Base-by-base conservation (phyloP, 2,888 invertebrate species). In the Pachymerium ferrugineum region DNA sequence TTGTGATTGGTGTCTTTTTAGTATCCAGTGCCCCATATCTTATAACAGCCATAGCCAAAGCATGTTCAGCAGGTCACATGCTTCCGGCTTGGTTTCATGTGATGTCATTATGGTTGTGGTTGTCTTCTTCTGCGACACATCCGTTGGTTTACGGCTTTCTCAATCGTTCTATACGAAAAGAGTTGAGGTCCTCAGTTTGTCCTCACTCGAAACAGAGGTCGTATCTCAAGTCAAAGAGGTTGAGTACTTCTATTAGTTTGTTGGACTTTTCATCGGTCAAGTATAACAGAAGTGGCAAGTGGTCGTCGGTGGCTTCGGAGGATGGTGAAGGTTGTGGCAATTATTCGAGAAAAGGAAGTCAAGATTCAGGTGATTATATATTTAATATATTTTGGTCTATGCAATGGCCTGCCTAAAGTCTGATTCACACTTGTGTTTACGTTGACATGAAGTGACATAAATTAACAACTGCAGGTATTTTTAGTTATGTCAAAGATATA, bases 121-220 rank as follows among this genome's bases (percentile, higher is more conserved):
- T 75, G 70, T 74, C 76, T 3, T 76, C 76, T 14, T 75, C 76
- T 25, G 75, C 77, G 19, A 77, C 77, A 33, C 77, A 78, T 73
- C 78, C 78, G 30, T 73, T 78, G 54, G 76, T 78, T 3, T 78
- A 78, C 68, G 78, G 78, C 4, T 74, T 78, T 19, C 77, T 77
- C 72, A 78, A 78, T 73, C 75, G 78, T 3, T 75, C 77, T 68
- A 78, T 78, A 31, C 75, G 78, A 16, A 78, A 78, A 70, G 76
- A 78, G 22, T 29, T 77, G 47, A 33, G 67, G 67, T 25, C 70
- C 16, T 74, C 67, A 5, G 47, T 77, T 25, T 70, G 71, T 31
- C 73, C 70, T 1, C 29, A 33, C 25, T 5, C 29, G 8, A 29
- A 29, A 10, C 3, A 22, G 62, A 38, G 16, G 4, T 16, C 38